Base-by-base conservation (phyloP, 1,140 invertebrate genomes). In the Panulirus ornatus region DNA sequence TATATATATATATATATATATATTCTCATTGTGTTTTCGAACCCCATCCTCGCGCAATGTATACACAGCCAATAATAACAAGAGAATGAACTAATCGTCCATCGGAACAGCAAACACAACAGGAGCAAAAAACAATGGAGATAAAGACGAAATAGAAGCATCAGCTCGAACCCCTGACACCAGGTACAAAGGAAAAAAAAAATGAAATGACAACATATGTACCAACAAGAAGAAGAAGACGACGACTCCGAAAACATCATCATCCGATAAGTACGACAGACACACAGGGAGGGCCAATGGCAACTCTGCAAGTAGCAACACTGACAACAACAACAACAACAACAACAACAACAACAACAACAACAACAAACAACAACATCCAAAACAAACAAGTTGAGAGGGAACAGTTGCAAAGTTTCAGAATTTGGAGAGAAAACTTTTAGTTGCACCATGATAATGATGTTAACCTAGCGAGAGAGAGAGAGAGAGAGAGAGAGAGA, bases 371-470 rank as follows among this genome's bases (percentile, higher is more conserved):
- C 84, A 86, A 87, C 84, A 87, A 87, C 47, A 58, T 19, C 84
- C 58, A 87, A 87, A 87, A 87, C 84, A 78, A 87, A 87, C 84
- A 87, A 87, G 84, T 66, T 58, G 84, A 22, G 47, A 87, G 84
- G 51, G 58, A 83, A 76, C 51, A n/a, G 47, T 63, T 78, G 19
- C 84, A 76, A 87, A 87, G 73, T 76, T 87, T 40, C 51, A 22
- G 73, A 87, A 78, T 87, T 87, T 87, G 30, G 54, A 36, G 54
- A 36, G 51, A 66, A 54, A 87, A 85, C 73, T 87, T 87, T 87
- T 87, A 63, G 75, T 51, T 76, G 84, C 73, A 76, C 78, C 71
- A 87, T 87, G 84, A 87, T 87, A 87, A 87, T 87, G 84, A 87
- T 87, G 84, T 87, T 87, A 87, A 87, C 71, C 75, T 76, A 42